These are phyloP conservation scores for Thereuonema tuberculata DNA, from an alignment of 1,140 invertebrate species.

Conservation along the genomic window DNA sequence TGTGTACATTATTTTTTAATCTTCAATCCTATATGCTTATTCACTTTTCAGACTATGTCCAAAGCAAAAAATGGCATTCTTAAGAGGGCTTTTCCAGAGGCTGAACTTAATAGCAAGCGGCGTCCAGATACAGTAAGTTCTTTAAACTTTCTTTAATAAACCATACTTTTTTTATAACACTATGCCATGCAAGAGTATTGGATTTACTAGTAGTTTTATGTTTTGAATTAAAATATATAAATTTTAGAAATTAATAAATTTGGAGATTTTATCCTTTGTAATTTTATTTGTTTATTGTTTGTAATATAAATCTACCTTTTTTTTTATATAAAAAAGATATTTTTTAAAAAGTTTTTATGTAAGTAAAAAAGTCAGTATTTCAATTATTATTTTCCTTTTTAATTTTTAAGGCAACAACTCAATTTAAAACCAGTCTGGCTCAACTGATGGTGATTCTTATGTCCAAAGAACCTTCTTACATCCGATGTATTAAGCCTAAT, in stretches of 20 bases:
- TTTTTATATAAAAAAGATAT: background rate
- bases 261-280: no score
- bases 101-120: slow-evolving; percentile 60
- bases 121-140: slow-evolving; percentile 55
- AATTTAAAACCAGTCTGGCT: slow-evolving; percentile 74
- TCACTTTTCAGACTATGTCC: no score
- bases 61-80: slow-evolving; percentile 56
- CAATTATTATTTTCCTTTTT: background rate
- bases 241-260: no score
- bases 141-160: no score
- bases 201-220: no score
- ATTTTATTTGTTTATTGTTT: slow-evolving; percentile 6
- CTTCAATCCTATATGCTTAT: no score
- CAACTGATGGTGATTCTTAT: slow-evolving; percentile 71
- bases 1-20: no score
- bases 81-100: slow-evolving; percentile 38
- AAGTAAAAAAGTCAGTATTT: no score
- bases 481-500: slow-evolving; percentile 82
- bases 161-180: no score
- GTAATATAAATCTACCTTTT: background rate
- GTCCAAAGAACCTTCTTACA: slow-evolving; percentile 80
- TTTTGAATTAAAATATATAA: no score
- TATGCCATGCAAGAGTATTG: no score
- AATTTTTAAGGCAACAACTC: slow-evolving; percentile 50
- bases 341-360: no score